These are phyloP conservation scores for Cyclargus thomasi DNA, from an alignment of 1,140 invertebrate species.

Conservation along the genomic window DNA sequence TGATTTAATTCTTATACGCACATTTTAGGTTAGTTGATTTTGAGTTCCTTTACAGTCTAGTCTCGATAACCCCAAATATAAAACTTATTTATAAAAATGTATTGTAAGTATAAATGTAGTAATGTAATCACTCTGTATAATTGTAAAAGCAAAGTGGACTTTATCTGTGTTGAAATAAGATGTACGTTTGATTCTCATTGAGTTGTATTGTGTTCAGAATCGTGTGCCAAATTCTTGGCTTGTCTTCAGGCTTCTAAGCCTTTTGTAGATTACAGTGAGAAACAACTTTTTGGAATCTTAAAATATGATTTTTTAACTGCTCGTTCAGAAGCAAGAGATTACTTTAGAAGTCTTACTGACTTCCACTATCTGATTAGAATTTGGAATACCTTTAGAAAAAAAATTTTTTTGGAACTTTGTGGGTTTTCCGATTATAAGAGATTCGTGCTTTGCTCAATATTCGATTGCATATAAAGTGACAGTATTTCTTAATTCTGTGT, in stretches of 20 bases:
- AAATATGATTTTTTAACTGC: not conserved
- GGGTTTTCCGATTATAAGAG: not conserved
- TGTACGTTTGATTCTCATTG: not conserved
- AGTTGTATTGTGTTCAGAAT: constrained; percentile 41
- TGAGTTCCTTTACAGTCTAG: constrained; percentile 10
- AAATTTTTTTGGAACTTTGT: not conserved
- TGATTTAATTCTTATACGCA: not conserved
- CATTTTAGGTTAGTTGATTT: not conserved
- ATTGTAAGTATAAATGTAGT: not conserved
- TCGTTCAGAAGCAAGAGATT: too few relatives aligned
- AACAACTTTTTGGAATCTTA: not conserved
- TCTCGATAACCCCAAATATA: not conserved
- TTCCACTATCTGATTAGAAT: too few relatives aligned
- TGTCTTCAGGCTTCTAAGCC: not conserved
- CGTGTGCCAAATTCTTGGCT: constrained; percentile 53
- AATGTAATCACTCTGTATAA: not conserved
- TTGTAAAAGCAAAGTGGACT: not conserved
- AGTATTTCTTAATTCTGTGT: not conserved
- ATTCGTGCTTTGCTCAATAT: constrained; percentile 7
- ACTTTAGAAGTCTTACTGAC: too few relatives aligned
- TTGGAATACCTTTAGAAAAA: not conserved
- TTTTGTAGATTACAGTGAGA: not conserved
- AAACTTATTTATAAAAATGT: not conserved
- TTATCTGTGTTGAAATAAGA: not conserved
- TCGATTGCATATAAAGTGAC: not conserved